phyloP scores from a whole-genome alignment of 2,113 vertebrate species.

The Neotoma lepida region DNA sequence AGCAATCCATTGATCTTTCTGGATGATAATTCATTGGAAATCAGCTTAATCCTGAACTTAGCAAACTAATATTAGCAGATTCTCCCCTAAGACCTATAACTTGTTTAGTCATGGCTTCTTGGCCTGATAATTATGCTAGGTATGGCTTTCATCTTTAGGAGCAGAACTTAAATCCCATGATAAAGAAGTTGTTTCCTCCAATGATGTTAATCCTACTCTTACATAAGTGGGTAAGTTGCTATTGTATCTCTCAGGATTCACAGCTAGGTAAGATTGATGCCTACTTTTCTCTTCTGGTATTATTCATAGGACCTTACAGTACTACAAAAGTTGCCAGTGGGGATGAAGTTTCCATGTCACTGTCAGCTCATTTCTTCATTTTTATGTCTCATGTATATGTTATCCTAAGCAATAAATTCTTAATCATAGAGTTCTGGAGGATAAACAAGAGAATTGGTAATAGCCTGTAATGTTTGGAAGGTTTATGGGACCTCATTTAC shows the following conservation, averaged over 20 bases:
- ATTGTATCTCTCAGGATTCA: background rate
- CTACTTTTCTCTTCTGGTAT: background rate
- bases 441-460: background rate
- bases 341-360: background rate
- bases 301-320: background rate
- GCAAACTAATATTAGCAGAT: background rate
- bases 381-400: background rate
- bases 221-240: background rate
- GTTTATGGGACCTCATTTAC: background rate
- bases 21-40: background rate
- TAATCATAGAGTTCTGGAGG: background rate
- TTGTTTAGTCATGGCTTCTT: too few relatives aligned
- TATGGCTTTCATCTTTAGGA: background rate
- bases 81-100: too few relatives aligned
- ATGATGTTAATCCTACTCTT: background rate
- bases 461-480: background rate
- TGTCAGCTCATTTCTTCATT: background rate
- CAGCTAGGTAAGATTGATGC: background rate
- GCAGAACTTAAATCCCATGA: background rate
- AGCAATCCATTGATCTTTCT: background rate
- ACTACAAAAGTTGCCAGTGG: background rate
- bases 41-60: background rate
- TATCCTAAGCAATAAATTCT: background rate
- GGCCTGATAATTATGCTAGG: background rate
- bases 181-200: background rate